Evolutionary conservation across 2,113 vertebrate genomes (phyloP).

Genomic region (Calyptomena viridis): DNA sequence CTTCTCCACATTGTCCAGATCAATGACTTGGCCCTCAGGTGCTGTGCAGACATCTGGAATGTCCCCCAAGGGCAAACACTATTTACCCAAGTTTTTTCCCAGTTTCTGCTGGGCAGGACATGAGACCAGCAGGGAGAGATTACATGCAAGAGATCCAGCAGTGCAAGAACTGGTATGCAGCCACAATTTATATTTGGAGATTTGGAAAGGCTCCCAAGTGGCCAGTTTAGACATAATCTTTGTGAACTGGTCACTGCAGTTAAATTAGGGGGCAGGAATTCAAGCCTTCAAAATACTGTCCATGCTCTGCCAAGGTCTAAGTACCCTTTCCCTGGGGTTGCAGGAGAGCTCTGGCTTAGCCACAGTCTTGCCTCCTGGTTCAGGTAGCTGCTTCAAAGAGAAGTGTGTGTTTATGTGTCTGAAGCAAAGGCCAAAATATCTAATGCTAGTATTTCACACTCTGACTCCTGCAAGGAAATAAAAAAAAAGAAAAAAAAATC

Average conservation of each 20-base stretch:
- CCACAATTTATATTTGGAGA: not conserved
- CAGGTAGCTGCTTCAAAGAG: not conserved
- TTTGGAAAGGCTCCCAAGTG: not conserved
- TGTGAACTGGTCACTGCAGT: not conserved
- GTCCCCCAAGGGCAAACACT: not conserved
- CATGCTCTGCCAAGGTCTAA: not conserved
- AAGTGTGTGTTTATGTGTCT: not conserved
- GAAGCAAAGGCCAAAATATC: not conserved
- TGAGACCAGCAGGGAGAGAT: fast-evolving
- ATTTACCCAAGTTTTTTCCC: not conserved
- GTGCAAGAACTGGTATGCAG: not conserved
- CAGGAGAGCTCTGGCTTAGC: not conserved
- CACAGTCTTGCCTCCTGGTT: not conserved
- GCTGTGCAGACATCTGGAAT: fast-evolving
- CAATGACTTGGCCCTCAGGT: not conserved
- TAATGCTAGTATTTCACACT: not conserved
- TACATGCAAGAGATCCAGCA: not conserved
- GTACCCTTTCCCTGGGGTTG: not conserved
- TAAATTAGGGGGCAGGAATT: not conserved
- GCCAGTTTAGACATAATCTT: not conserved
- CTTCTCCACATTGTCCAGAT: not conserved
- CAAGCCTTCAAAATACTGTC: not conserved
- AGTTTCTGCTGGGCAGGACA: not conserved
- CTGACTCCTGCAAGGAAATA: not conserved
- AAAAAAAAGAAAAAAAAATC: not conserved